phyloP scores from a whole-genome alignment of 2,113 vertebrate species.

The Phylloscopus trochiloides region DNA sequence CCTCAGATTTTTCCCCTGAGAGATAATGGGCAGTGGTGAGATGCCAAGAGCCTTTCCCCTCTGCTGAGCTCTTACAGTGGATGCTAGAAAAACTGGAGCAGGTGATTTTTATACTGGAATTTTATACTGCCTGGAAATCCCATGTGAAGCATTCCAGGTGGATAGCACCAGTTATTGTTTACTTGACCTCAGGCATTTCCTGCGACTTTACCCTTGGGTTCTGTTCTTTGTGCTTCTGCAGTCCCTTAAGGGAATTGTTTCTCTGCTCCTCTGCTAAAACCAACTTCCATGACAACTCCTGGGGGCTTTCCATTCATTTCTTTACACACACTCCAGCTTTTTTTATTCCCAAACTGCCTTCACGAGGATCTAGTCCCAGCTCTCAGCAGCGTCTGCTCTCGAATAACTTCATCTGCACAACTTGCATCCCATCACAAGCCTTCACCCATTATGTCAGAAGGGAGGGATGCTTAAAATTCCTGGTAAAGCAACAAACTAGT shows the following conservation, averaged over 20 bases:
- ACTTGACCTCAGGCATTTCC: not conserved
- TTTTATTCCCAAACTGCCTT: not conserved
- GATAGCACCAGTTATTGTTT: not conserved
- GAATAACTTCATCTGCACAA: not conserved
- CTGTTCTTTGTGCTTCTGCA: not conserved
- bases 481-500: not conserved
- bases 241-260: not conserved
- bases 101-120: not conserved
- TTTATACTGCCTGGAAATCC: not conserved
- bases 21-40: not conserved
- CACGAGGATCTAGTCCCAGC: not conserved
- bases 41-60: not conserved
- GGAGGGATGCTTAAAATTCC: not conserved
- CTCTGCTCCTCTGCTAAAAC: not conserved
- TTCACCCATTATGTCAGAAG: not conserved
- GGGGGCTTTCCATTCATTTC: not conserved
- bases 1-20: not conserved
- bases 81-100: not conserved
- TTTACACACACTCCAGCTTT: fast-evolving
- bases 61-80: not conserved
- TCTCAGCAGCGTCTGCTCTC: not conserved
- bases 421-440: fast-evolving
- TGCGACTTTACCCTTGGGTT: not conserved
- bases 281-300: not conserved
- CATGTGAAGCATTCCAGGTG: not conserved